Base-by-base conservation (phyloP, 1,140 invertebrate species). In the Lutraria rhynchaena region DNA sequence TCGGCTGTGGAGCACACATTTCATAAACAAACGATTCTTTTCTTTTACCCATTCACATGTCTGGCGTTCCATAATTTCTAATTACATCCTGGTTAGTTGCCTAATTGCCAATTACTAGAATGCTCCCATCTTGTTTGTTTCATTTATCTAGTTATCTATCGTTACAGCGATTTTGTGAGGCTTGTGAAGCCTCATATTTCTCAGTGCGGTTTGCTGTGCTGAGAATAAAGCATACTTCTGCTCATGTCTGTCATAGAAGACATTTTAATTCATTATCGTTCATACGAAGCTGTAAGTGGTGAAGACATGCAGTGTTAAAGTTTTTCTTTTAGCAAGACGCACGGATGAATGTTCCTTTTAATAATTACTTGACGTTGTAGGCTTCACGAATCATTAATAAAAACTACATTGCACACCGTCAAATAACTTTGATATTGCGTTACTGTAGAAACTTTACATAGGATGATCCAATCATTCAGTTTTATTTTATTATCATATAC, bases 51-150 rank as follows among this genome's bases (percentile, higher is more conserved):
- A 57, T n/a, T 58, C 51, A n/a, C 17, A 58, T 49, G 70, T 58
- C 51, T 58, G 70, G 55, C 44, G 19, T 35, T 41, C 70, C n/a
- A 74, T 58, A 41, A 74, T 57, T 24, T 24, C 22, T 57, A 58
- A 74, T 74, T 74, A 74, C 41, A 37, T 74, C 33, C 33, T 74
- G 70, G 53, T 74, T 31, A 24, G 31, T 57, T 57, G 53, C 70
- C 70, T 74, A 74, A 74, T 58, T 74, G 53, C 19, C 70, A 74
- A 74, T 74, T 74, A 58, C 31, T 31, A 27, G 37, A 29, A 33
- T 55, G 5, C 53, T 27, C 58, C 31, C 51, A n/a, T 41, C 33
- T 74, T 55, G 37, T 35, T 31, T 15, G 55, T 55, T 46, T 49
- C 44, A 58, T 53, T 74, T 74, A 74, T 57, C 69, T 55, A 37